Conservation (phyloP, 2,888 invertebrate genomes). For the Schizaphis graminum region DNA sequence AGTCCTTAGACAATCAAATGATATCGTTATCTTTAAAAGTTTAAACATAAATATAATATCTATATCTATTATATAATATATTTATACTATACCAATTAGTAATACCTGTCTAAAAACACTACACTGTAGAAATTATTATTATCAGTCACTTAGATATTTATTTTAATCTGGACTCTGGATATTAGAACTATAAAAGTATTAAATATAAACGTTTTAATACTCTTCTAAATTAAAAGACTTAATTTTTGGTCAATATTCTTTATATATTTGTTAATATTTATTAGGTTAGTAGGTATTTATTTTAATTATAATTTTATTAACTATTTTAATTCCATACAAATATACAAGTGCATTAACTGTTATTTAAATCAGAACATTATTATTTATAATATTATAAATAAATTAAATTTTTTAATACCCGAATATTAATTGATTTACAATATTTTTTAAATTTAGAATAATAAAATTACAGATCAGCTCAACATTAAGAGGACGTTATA, state of each 20-base stretch:
- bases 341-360: background rate
- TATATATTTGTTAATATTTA: background rate
- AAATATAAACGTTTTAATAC: background rate
- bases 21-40: background rate
- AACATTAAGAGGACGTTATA: too few relatives aligned
- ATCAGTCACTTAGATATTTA: background rate
- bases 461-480: background rate
- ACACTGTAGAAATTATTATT: background rate
- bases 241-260: background rate
- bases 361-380: background rate
- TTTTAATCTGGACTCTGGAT: background rate
- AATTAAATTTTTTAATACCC: background rate
- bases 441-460: background rate
- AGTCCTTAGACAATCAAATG: background rate
- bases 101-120: background rate
- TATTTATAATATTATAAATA: background rate
- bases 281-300: background rate
- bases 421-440: too few relatives aligned
- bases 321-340: background rate
- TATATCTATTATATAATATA: background rate
- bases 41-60: background rate
- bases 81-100: background rate
- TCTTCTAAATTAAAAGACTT: too few relatives aligned
- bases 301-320: background rate
- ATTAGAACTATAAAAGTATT: background rate